Percentiles rank a stretch among this genome's conserved stretches.
These are phyloP conservation scores for Meiosimyza platycephala DNA, from an alignment of 2,888 invertebrate genomes.

Conservation along the genomic window DNA sequence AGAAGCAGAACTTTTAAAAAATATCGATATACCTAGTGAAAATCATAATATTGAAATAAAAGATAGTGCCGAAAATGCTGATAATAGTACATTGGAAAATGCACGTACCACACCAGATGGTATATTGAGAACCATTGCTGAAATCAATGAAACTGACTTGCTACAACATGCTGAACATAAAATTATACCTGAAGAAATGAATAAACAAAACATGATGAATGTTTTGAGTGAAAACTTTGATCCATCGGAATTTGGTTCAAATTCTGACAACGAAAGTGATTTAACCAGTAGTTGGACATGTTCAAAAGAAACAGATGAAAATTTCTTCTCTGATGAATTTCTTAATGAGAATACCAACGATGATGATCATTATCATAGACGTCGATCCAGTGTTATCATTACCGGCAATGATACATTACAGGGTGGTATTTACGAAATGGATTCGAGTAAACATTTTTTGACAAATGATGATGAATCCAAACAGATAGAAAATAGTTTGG, in stretches of 20 bases:
- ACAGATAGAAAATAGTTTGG: not conserved
- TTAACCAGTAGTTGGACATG: slow-evolving; percentile 38
- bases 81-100: not conserved
- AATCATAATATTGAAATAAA: not conserved
- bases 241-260: slow-evolving; percentile 20
- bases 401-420: not conserved
- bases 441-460: not conserved
- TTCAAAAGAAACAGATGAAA: slow-evolving; percentile 39
- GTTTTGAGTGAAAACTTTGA: slow-evolving; percentile 20
- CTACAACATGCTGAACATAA: slow-evolving; percentile 18
- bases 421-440: slow-evolving; percentile 37
- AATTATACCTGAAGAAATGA: not conserved
- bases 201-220: not conserved
- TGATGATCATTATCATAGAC: not conserved
- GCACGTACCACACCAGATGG: slow-evolving; percentile 17
- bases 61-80: not conserved
- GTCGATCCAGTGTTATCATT: not conserved
- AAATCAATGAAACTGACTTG: slow-evolving; percentile 38
- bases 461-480: not conserved
- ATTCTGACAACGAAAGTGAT: slow-evolving; percentile 36
- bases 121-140: slow-evolving; percentile 40
- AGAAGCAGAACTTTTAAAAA: not conserved
- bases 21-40: no score
- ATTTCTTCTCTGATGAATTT: slow-evolving; percentile 38
- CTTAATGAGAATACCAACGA: slow-evolving; percentile 22